Base-by-base conservation (phyloP, 2,113 vertebrate genomes). In the Riparia riparia region DNA sequence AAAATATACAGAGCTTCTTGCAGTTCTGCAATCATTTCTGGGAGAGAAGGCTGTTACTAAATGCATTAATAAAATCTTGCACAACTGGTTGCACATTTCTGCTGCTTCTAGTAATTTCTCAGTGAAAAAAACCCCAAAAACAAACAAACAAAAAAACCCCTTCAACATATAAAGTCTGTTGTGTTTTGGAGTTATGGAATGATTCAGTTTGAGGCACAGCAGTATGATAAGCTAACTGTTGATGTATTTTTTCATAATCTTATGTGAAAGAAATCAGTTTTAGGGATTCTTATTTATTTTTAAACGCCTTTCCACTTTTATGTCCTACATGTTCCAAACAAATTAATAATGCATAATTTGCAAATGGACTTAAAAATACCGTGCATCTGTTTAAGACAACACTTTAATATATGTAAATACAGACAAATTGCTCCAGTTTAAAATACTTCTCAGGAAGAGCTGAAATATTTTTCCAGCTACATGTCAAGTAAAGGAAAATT, bases 381-480 rank as follows among this genome's bases (percentile, higher is more conserved):
- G 2, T 1, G 2, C 3, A 60, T 84, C 26, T 80, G 16, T 87
- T 85, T 54, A 82, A 93, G 95, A 94, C 50, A 37, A 58, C 49
- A 54, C 34, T 91, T 79, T 34, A n/a, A 50, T 93, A 9, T 34
- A 77, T 14, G 25, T 56, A 85, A 95, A 87, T 81, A 77, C 17
- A 95, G 45, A 51, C 41, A 77, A 89, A 77, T 68, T 81, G 34
- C 53, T 92, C 51, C 42, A 37, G n/a, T 93, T 93, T 85, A 66
- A 84, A 78, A 79, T 58, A 26, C 14, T 51, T 79, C 74, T 54
- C 29, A 20, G 50, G 77, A 89, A 86, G 20, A 80, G 57, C 39
- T 82, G 70, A 65, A 86, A 89, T 93, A 91, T 70, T 91, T 89
- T 96, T 92, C 44, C 58, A 77, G 50, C 72, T 84, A 66, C 70